phyloP scores from a whole-genome alignment of 2,797 vertebrate species.

The Sus cebifrons region DNA sequence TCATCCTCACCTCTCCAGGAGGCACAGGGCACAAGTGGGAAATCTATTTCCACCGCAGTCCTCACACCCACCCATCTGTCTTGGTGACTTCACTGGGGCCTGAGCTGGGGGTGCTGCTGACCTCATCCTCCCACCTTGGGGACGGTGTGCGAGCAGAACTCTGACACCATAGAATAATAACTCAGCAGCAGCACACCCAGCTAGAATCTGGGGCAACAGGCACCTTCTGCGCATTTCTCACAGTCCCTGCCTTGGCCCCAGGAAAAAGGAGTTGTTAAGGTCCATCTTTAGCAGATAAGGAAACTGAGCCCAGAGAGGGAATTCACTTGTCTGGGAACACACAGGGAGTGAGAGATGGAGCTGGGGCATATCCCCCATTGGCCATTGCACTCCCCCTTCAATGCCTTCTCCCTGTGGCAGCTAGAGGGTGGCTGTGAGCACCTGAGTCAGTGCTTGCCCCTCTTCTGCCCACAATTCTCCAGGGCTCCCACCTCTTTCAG shows the following conservation, averaged over 20 bases:
- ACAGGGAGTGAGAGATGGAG: background rate
- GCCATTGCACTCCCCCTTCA: background rate
- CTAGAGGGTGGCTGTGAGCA: background rate
- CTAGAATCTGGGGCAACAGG: constrained; percentile 25
- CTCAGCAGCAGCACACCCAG: background rate
- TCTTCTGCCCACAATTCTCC: background rate
- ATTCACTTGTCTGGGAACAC: background rate
- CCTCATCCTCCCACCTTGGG: constrained; percentile 40
- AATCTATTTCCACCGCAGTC: background rate
- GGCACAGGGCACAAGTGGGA: background rate
- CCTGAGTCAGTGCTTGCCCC: rapidly evolving
- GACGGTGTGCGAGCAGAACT: background rate
- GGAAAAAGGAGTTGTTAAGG: background rate
- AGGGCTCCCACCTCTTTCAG: background rate
- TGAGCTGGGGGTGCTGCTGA: background rate
- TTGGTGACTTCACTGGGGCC: background rate
- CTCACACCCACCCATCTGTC: background rate
- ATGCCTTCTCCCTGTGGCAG: background rate
- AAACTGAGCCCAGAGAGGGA: background rate
- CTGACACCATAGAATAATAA: background rate
- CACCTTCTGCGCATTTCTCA: background rate
- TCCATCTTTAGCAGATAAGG: background rate
- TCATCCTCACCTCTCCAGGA: background rate
- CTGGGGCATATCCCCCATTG: background rate
- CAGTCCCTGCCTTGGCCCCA: background rate